Evolutionary conservation across 2,113 vertebrate genomes (phyloP).

Genomic region (Salvelinus namaycush): DNA sequence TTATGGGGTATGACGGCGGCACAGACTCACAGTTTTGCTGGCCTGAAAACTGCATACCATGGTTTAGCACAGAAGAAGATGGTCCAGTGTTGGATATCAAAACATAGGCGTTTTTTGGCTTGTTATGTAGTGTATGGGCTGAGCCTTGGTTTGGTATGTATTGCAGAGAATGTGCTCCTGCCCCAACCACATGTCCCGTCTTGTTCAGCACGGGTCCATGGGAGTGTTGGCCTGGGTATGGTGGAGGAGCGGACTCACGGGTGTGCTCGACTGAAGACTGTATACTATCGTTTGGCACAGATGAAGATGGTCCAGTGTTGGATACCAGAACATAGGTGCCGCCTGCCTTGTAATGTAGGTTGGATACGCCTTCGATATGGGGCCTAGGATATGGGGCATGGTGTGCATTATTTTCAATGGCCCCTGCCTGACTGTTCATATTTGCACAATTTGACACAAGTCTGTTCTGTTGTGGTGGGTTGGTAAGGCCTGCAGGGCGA

Average conservation of each 20-base stretch:
- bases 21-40: background rate
- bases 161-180: background rate
- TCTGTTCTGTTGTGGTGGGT: background rate
- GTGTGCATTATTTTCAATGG: background rate
- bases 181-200: background rate
- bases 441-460: background rate
- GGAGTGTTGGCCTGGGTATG: background rate
- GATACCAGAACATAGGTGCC: background rate
- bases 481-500: background rate
- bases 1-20: background rate
- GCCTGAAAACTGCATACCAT: background rate
- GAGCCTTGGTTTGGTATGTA: background rate
- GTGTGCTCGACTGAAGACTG: background rate
- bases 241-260: background rate
- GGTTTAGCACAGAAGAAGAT: background rate
- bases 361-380: rapidly evolving
- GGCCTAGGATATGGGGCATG: background rate
- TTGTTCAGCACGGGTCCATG: background rate
- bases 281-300: background rate
- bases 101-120: background rate
- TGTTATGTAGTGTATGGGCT: background rate
- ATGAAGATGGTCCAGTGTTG: background rate
- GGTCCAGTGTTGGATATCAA: background rate
- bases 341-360: background rate
- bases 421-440: background rate